Percentiles rank a stretch among this genome's conserved stretches.
phyloP scores from a whole-genome alignment of 2,113 vertebrate species.

The Bambusicola thoracicus region DNA sequence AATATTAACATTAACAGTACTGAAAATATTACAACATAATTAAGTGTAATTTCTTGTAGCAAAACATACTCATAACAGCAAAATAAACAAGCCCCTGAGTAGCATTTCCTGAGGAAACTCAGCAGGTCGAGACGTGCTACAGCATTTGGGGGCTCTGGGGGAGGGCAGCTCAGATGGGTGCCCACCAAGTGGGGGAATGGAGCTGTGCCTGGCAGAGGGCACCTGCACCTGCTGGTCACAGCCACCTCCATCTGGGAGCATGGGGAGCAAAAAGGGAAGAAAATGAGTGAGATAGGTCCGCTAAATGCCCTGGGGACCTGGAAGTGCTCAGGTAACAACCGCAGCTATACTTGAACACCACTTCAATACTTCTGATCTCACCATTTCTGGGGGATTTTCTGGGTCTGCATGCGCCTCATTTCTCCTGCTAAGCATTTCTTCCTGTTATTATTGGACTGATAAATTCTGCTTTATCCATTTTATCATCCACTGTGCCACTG shows the following conservation, averaged over 20 bases:
- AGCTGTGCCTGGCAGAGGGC: not conserved
- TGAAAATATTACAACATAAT: slow-evolving; percentile 57
- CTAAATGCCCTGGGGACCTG: not conserved
- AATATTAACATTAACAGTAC: slow-evolving; percentile 53
- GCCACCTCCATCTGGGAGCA: rapidly evolving
- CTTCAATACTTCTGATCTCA: rapidly evolving
- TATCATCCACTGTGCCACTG: not conserved
- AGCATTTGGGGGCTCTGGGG: not conserved
- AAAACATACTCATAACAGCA: slow-evolving; percentile 47
- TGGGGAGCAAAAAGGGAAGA: not conserved
- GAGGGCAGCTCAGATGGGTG: not conserved
- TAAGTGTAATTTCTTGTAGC: slow-evolving; percentile 55
- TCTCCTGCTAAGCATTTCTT: not conserved
- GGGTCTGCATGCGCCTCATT: rapidly evolving
- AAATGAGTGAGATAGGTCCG: rapidly evolving
- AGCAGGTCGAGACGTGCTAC: not conserved
- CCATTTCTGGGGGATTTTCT: not conserved
- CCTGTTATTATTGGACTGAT: not conserved
- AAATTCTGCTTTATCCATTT: not conserved
- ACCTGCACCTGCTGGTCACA: not conserved
- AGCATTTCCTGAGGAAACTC: not conserved
- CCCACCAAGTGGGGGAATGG: not conserved
- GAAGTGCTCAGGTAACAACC: not conserved
- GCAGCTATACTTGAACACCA: not conserved
- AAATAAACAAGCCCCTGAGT: slow-evolving; percentile 40